Conservation (phyloP, 2,888 invertebrate species). For the Orchesellides sinensis region DNA sequence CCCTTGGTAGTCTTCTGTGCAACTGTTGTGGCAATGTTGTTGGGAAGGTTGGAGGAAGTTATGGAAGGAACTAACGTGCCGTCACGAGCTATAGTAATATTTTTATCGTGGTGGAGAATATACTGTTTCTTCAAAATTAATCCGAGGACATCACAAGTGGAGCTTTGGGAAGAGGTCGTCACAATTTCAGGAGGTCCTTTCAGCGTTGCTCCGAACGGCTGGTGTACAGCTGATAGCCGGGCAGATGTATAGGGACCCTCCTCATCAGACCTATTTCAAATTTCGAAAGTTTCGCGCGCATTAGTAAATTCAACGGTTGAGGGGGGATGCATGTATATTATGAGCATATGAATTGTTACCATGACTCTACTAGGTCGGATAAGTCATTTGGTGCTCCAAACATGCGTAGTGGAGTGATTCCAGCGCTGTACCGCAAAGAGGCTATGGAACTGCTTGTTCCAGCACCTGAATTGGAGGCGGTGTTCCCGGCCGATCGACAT, state of each 20-base stretch:
- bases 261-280: slow-evolving; percentile 28
- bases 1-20: slow-evolving; percentile 17
- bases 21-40: not conserved
- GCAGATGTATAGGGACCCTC: slow-evolving; percentile 17
- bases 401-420: slow-evolving; percentile 81
- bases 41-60: slow-evolving; percentile 45
- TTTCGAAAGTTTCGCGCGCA: not conserved
- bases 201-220: slow-evolving; percentile 28
- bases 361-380: slow-evolving; percentile 79
- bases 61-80: slow-evolving; percentile 75
- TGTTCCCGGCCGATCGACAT: slow-evolving; percentile 43
- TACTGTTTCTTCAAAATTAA: slow-evolving; percentile 77
- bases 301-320: not conserved
- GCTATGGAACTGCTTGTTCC: slow-evolving; percentile 57
- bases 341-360: slow-evolving; percentile 1
- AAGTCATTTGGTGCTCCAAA: slow-evolving; percentile 84
- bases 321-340: not conserved
- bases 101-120: slow-evolving; percentile 76
- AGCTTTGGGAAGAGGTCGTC: not conserved
- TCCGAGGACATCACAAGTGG: slow-evolving; percentile 76
- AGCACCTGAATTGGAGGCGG: slow-evolving; percentile 39
- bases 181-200: slow-evolving; percentile 40
- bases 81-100: slow-evolving; percentile 77
- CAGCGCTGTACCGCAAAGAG: slow-evolving; percentile 72
- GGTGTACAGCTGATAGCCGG: slow-evolving; percentile 22